phyloP scores from a whole-genome alignment of 1,140 invertebrate species.

The Eriocheir sinensis region DNA sequence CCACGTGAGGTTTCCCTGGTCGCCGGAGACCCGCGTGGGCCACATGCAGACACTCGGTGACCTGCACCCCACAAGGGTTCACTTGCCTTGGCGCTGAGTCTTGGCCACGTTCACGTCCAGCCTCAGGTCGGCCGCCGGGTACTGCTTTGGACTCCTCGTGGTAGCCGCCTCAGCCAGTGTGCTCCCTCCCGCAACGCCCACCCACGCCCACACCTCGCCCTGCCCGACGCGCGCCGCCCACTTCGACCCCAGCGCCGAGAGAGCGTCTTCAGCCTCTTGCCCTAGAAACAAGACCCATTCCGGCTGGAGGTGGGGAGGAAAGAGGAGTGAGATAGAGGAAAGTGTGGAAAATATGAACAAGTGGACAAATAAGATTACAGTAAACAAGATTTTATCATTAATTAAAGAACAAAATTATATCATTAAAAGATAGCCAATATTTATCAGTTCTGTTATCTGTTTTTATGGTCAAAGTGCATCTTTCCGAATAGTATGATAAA shows the following conservation, averaged over 20 bases:
- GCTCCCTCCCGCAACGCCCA: conserved; percentile 38
- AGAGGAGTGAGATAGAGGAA: not conserved
- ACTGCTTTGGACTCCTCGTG: not conserved
- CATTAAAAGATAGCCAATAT: too few species aligned
- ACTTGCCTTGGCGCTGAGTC: not conserved
- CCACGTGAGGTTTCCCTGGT: too few species aligned
- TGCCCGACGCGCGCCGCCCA: conserved; percentile 48
- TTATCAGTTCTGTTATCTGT: too few species aligned
- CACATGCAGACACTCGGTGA: not conserved
- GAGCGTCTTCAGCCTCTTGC: conserved; percentile 23
- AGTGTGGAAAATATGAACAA: not conserved
- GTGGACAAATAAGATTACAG: too few species aligned
- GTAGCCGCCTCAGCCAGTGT: conserved; percentile 50
- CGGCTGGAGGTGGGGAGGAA: conserved; percentile 34
- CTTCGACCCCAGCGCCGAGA: not conserved
- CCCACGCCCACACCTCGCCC: conserved; percentile 66
- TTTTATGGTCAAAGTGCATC: not conserved
- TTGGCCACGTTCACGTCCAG: conserved; percentile 38
- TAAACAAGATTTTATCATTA: too few species aligned
- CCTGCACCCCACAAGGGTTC: not conserved
- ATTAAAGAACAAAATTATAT: too few species aligned
- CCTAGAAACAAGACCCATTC: conserved; percentile 69
- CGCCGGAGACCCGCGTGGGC: too few species aligned
- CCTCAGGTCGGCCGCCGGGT: not conserved
- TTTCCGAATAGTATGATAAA: not conserved